These are phyloP conservation scores for Ceratina calcarata DNA, from an alignment of 1,140 invertebrate genomes.

Conservation along the genomic window DNA sequence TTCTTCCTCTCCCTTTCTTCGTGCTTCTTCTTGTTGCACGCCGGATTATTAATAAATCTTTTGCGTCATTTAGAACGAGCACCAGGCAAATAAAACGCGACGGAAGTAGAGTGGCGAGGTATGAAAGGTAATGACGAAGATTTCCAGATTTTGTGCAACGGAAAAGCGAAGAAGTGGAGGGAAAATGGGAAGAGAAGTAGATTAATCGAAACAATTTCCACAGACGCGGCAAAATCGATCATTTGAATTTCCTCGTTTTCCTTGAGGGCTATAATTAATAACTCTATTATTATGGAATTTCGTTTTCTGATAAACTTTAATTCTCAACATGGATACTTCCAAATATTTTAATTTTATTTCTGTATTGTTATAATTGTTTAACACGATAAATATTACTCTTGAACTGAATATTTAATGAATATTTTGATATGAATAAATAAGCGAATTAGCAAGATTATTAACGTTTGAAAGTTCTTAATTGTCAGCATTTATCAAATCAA, in stretches of 20 bases:
- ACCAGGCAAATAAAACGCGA: background rate
- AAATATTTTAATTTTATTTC: no score
- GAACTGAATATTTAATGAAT: no score
- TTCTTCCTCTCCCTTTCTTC: background rate
- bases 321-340: no score
- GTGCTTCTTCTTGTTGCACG: background rate
- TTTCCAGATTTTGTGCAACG: background rate
- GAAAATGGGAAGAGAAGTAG: background rate
- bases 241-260: background rate
- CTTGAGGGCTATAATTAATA: no score
- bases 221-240: background rate
- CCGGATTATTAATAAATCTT: slow-evolving; percentile 44
- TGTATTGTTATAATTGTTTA: no score
- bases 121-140: background rate
- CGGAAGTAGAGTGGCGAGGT: background rate
- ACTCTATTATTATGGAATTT: no score
- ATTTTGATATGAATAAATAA: no score
- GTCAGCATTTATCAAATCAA: no score
- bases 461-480: background rate
- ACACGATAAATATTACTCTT: no score
- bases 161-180: background rate
- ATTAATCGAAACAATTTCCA: slow-evolving; percentile 14
- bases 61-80: slow-evolving; percentile 21
- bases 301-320: no score
- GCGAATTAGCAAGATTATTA: no score